Evolutionary conservation across 2,888 invertebrate genomes (phyloP), one percentile per base, ranked within the genome.

Genomic region (Ophonus ardosiacus): DNA sequence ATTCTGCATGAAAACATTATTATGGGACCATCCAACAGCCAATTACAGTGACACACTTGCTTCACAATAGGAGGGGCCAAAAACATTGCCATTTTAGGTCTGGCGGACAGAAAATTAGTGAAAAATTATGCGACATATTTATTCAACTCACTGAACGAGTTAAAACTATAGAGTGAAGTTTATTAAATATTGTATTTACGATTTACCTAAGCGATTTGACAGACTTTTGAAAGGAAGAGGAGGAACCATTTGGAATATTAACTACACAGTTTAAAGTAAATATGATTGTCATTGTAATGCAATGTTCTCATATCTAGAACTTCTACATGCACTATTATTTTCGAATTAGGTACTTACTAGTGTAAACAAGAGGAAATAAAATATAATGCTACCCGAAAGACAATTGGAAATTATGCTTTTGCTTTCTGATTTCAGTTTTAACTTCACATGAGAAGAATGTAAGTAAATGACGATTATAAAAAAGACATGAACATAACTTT

Each of bases 51-150:
- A 68, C 38, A 68, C 68, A 68, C 68, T 38, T 24, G 68, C n/a
- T 38, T 38, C 68, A 38, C 65, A 65, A 65, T 65, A 65, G 65
- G 31, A 65, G 65, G 68, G 31, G 38, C 24, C 38, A 38, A 68
- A 63, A 24, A 38, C 24, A 38, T 68, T 68, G 68, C 68, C 24
- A 68, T 68, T 68, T 38, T 68, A 38, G 68, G 5, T 31, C 68
- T 38, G 13, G 4, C 68, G 15, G 38, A 68, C 68, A 68, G 68
- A n/a, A 68, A 68, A 68, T 68, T 68, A 68, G 38, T 68, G 68
- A 68, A 68, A 68, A 68, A 68, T 13, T 68, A 68, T 68, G 68
- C 68, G 68, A 68, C 68, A 68, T 68, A 68, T 38, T 68, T 68
- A 68, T 68, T 68, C 68, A 68, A 13, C 68, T 68, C 68, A 68